Base-by-base conservation (phyloP, 2,888 invertebrate species). In the Gandaritis pyraliata region DNA sequence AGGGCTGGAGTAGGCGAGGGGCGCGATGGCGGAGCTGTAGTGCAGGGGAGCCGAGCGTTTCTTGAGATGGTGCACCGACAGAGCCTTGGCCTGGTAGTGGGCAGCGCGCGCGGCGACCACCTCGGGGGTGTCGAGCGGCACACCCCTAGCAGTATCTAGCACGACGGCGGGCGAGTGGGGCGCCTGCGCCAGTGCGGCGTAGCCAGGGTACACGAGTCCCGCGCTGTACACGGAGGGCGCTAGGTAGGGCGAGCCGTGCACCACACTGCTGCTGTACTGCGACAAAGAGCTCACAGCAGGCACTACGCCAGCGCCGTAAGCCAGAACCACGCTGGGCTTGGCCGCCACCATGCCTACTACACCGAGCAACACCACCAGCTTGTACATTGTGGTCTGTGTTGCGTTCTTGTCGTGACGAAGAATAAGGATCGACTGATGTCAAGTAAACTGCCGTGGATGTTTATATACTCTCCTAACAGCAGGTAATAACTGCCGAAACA, bases 351-450 rank as follows among this genome's bases (percentile, higher is more conserved):
- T 74, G 76, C 94, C 93, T 78, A 93, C 82, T 66, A 94, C 85
- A 77, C 93, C 93, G 81, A 93, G 93, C 91, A 95, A 93, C 86
- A 93, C 94, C 92, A 94, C 93, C 93, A 92, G 81, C 82, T 91
- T 91, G 79, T 76, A 87, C 92, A 92, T 92, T 77, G 79, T 91
- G 89, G 87, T 90, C 87, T 89, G 87, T 84, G 88, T 88, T 86
- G 84, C 77, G 76, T 82, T 78, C 70, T 62, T 70, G 43, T 74
- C 75, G 80, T 78, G 75, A 78, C 81, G 78, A 80, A 75, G 73
- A 78, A 78, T 66, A 76, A 74, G 80, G 81, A 86, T 84, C 81
- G 83, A 91, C 86, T 91, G 89, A 90, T 91, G 85, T 66, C 75
- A 69, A 71, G 74, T 68, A 61, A 69, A 45, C 61, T 63, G 56